A percentile compares a stretch with the other conserved stretches of the same genome.
Conservation (phyloP, 1,140 invertebrate species). For the Neomicropteryx cornuta region DNA sequence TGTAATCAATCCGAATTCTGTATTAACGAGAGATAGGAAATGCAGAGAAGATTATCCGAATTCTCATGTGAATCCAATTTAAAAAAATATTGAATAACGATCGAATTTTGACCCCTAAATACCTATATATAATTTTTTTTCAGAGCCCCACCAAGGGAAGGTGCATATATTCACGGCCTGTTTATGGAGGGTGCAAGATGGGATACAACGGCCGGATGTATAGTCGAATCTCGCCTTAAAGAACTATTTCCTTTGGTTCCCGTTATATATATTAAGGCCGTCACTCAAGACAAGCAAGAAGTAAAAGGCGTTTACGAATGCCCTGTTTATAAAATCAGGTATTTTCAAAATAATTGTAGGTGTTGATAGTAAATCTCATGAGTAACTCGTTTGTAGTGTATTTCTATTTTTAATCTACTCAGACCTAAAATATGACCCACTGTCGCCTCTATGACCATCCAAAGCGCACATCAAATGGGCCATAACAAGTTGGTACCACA, state of each 20-base stretch:
- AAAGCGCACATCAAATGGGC: too few relatives aligned
- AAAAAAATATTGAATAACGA: too few relatives aligned
- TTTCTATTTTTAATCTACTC: neutral
- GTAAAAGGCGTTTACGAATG: slow-evolving; percentile 81
- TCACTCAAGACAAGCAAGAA: slow-evolving; percentile 83
- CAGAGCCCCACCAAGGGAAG: slow-evolving; percentile 76
- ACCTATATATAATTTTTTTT: too few relatives aligned
- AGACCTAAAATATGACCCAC: too few relatives aligned
- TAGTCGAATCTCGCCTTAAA: slow-evolving; percentile 76
- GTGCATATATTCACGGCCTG: slow-evolving; percentile 80
- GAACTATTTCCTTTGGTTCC: slow-evolving; percentile 86
- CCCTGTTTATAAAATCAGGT: slow-evolving; percentile 86
- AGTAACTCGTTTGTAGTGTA: neutral
- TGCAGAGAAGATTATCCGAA: too few relatives aligned
- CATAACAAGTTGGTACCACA: too few relatives aligned
- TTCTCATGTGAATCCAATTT: too few relatives aligned
- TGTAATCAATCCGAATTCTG: too few relatives aligned
- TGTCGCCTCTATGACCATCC: too few relatives aligned
- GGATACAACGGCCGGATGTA: slow-evolving; percentile 65
- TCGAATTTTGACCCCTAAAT: too few relatives aligned
- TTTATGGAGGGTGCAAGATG: slow-evolving; percentile 92
- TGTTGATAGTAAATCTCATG: neutral
- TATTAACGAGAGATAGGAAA: too few relatives aligned
- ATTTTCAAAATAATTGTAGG: slow-evolving; percentile 12
- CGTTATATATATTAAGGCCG: slow-evolving; percentile 81